phyloP scores from a whole-genome alignment of 2,113 vertebrate species.

The Emydocephalus ijimae region DNA sequence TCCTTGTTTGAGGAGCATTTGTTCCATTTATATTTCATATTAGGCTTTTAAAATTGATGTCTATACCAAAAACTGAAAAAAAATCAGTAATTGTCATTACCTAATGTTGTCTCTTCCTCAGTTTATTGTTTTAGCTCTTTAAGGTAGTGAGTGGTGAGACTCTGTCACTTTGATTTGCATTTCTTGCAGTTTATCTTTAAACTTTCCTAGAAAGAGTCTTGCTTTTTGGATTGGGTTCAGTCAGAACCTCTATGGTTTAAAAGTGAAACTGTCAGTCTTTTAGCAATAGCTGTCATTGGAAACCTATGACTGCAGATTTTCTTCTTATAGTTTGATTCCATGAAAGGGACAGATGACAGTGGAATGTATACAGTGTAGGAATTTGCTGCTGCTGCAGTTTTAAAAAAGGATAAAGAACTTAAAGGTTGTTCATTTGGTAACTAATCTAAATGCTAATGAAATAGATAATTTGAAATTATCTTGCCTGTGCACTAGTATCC shows the following conservation, averaged over 20 bases:
- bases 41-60: background rate
- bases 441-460: background rate
- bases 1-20: background rate
- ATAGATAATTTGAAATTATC: background rate
- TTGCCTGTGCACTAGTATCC: background rate
- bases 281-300: background rate
- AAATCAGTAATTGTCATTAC: background rate
- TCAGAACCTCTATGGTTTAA: background rate
- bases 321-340: background rate
- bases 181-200: background rate
- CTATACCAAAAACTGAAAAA: background rate
- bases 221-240: background rate
- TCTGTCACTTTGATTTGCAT: background rate
- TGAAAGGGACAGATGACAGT: background rate
- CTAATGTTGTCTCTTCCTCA: background rate
- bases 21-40: background rate
- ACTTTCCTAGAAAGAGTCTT: background rate
- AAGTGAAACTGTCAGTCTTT: background rate
- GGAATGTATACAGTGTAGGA: background rate
- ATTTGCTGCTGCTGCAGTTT: background rate
- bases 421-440: background rate
- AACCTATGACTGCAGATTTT: background rate
- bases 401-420: background rate
- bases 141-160: background rate
- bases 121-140: background rate